These are phyloP conservation scores for Gymnocypris eckloni DNA, from an alignment of 2,797 vertebrate species.

Conservation along the genomic window DNA sequence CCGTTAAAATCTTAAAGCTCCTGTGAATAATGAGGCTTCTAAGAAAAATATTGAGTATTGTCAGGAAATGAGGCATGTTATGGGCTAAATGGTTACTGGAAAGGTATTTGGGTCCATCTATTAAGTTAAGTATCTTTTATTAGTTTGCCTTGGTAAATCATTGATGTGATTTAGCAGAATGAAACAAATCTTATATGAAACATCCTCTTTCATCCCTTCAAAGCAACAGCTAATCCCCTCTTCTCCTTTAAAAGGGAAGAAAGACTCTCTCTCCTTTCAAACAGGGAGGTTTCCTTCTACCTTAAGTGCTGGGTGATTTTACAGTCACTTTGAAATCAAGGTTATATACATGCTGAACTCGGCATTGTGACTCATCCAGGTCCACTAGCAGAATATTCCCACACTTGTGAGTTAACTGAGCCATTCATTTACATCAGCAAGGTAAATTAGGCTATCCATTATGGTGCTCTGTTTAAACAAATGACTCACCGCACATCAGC, in stretches of 20 bases:
- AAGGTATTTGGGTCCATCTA: slow-evolving; percentile 41
- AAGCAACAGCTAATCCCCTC: slow-evolving; percentile 33
- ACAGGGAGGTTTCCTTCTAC: slow-evolving; percentile 27
- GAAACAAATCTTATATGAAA: slow-evolving; percentile 47
- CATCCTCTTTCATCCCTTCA: slow-evolving; percentile 36
- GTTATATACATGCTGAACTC: slow-evolving; percentile 18
- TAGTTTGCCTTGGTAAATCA: slow-evolving; percentile 24
- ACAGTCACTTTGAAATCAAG: slow-evolving; percentile 47
- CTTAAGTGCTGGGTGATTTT: slow-evolving; percentile 41
- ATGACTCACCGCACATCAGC: slow-evolving; percentile 33
- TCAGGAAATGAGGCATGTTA: slow-evolving; percentile 35
- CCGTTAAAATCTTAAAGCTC: slow-evolving; percentile 13
- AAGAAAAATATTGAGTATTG: slow-evolving; percentile 10
- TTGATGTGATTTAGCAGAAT: slow-evolving; percentile 40
- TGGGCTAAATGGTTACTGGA: slow-evolving; percentile 41
- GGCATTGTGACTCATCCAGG: slow-evolving; percentile 17
- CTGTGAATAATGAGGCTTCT: slow-evolving; percentile 22
- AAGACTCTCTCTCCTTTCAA: slow-evolving; percentile 21
- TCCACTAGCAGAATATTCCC: slow-evolving; percentile 20
- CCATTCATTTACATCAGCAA: slow-evolving; percentile 53
- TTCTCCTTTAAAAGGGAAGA: slow-evolving; percentile 37
- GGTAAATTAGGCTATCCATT: slow-evolving; percentile 55
- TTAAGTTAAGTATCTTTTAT: slow-evolving; percentile 37
- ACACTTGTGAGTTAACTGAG: slow-evolving; percentile 38
- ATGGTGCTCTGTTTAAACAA: slow-evolving; percentile 41